Percentiles rank a stretch among this genome's conserved stretches.
These are phyloP conservation scores for Scaptomyza montana DNA, from an alignment of 1,140 invertebrate species.

Conservation along the genomic window DNA sequence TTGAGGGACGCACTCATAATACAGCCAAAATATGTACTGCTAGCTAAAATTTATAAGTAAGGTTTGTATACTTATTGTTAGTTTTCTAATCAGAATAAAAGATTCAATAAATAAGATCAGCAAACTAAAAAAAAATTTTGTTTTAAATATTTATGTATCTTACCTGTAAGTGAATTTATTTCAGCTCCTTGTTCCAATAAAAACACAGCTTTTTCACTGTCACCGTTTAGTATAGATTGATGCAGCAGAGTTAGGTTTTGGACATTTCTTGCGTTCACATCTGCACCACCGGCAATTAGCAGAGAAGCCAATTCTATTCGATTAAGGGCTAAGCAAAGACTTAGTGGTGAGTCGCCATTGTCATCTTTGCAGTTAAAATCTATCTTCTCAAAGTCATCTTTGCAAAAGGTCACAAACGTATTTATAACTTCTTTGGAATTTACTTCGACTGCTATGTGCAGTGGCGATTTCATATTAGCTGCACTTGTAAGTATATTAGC, in stretches of 20 bases:
- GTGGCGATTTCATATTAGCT: conserved; percentile 85
- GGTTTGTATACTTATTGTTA: no score
- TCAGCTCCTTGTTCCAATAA: conserved; percentile 95
- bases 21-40: no score
- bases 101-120: no score
- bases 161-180: conserved; percentile 90
- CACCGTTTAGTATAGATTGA: conserved; percentile 93
- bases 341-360: conserved; percentile 92
- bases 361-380: conserved; percentile 94
- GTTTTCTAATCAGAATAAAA: no score
- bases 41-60: no score
- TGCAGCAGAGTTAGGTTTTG: conserved; percentile 93
- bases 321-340: conserved; percentile 88
- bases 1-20: no score
- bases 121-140: no score
- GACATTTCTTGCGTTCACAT: conserved; percentile 91
- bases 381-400: conserved; percentile 83
- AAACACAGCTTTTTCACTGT: conserved; percentile 92
- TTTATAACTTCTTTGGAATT: conserved; percentile 88
- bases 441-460: conserved; percentile 92
- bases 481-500: conserved; percentile 87
- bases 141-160: background rate
- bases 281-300: conserved; percentile 90
- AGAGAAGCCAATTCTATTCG: conserved; percentile 88
- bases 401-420: conserved; percentile 88